These are phyloP conservation scores for Penaeus chinensis DNA, from an alignment of 1,140 invertebrate species.

Conservation along the genomic window DNA sequence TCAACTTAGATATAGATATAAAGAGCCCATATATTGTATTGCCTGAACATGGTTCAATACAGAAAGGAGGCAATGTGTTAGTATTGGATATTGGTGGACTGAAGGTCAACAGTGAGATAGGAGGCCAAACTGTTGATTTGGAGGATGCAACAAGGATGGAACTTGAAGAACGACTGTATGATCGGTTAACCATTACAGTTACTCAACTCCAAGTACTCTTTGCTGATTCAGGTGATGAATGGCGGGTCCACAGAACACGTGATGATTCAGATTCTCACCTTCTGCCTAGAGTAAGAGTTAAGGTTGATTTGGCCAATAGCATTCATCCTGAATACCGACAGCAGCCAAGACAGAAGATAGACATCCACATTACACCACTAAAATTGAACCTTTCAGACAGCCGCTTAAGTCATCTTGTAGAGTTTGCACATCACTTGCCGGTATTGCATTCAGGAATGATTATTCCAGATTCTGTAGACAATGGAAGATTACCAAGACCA, in stretches of 20 bases:
- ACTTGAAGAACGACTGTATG: slow-evolving; percentile 83
- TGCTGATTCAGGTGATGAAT: slow-evolving; percentile 76
- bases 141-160: slow-evolving; percentile 86
- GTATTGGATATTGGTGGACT: slow-evolving; percentile 81
- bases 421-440: slow-evolving; percentile 79
- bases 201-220: slow-evolving; percentile 76
- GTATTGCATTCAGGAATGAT: slow-evolving; percentile 67
- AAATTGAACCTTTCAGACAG: slow-evolving; percentile 85
- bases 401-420: slow-evolving; percentile 75
- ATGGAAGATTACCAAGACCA: neutral
- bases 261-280: slow-evolving; percentile 83
- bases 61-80: slow-evolving; percentile 80
- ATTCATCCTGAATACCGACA: slow-evolving; percentile 81
- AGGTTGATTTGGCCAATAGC: slow-evolving; percentile 80
- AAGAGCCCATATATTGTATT: slow-evolving; percentile 83
- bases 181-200: slow-evolving; percentile 79
- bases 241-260: slow-evolving; percentile 78
- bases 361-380: slow-evolving; percentile 78
- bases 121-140: slow-evolving; percentile 71
- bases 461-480: slow-evolving; percentile 49
- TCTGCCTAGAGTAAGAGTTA: slow-evolving; percentile 78
- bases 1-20: slow-evolving; percentile 81
- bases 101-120: slow-evolving; percentile 78
- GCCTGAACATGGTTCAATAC: slow-evolving; percentile 80
- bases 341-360: slow-evolving; percentile 83